Conservation (phyloP, 2,113 vertebrate genomes). For the Rhadina sibilatrix region DNA sequence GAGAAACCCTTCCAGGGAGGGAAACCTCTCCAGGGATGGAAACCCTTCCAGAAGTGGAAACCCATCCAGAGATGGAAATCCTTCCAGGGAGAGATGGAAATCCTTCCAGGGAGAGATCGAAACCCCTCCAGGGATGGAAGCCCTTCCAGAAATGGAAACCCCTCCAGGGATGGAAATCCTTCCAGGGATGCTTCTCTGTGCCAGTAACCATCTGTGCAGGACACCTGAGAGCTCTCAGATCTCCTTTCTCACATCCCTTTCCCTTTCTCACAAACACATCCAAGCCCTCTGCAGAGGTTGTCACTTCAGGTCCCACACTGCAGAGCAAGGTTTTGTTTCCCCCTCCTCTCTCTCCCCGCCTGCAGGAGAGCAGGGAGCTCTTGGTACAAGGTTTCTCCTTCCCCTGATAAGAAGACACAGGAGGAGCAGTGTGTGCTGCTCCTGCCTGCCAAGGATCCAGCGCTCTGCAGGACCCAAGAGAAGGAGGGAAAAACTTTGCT, state of each 20-base stretch:
- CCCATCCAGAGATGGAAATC: neutral
- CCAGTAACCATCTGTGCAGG: neutral
- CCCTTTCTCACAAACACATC: neutral
- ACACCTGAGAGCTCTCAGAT: neutral
- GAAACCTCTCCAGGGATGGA: neutral
- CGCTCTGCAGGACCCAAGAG: too few species aligned
- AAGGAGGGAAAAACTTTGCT: neutral
- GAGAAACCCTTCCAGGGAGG: too few species aligned
- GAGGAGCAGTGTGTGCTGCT: fast-evolving
- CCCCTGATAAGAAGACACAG: neutral
- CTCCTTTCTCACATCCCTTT: neutral
- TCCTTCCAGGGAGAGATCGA: too few species aligned
- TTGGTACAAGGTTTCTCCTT: neutral
- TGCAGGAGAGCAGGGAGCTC: neutral
- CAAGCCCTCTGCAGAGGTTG: neutral
- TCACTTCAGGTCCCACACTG: neutral
- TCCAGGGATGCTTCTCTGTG: too few species aligned
- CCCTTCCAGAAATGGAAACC: too few species aligned
- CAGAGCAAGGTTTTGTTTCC: neutral
- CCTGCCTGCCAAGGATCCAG: neutral
- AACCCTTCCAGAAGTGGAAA: neutral
- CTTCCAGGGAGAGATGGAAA: too few species aligned
- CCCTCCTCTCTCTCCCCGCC: neutral
- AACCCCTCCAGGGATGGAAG: too few species aligned
- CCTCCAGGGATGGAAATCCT: neutral